Evolutionary conservation across 2,113 vertebrate species (phyloP).

Genomic region (Petaurus breviceps): DNA sequence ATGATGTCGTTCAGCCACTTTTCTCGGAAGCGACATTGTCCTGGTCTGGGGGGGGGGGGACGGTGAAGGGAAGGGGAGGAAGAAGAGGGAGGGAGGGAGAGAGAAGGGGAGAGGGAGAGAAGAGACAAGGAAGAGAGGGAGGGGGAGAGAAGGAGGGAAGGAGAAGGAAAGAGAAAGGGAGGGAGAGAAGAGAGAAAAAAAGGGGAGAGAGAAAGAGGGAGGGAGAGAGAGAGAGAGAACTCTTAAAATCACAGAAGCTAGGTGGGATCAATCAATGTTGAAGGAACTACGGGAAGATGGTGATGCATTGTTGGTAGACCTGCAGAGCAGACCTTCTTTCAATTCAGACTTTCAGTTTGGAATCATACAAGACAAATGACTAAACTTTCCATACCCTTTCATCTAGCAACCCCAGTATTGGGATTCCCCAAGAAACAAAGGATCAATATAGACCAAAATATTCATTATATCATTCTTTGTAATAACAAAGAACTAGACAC

Average conservation of each 20-base stretch:
- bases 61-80: no score
- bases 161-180: not conserved
- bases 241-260: not conserved
- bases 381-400: not conserved
- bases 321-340: not conserved
- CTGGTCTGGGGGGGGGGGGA: slow-evolving; percentile 76
- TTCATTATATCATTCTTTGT: not conserved
- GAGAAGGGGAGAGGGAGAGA: no score
- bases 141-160: not conserved
- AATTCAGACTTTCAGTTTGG: not conserved
- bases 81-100: no score
- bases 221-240: not conserved
- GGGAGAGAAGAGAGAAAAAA: no score
- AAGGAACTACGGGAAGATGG: not conserved
- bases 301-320: not conserved
- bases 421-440: not conserved
- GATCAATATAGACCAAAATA: not conserved
- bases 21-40: slow-evolving; percentile 78
- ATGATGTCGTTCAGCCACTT: slow-evolving; percentile 81
- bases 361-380: not conserved
- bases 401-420: not conserved
- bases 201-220: not conserved
- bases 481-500: not conserved
- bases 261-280: not conserved
- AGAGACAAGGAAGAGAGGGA: not conserved